Evolutionary conservation across 2,797 vertebrate genomes (phyloP).

Genomic region (Pempheris klunzingeri): DNA sequence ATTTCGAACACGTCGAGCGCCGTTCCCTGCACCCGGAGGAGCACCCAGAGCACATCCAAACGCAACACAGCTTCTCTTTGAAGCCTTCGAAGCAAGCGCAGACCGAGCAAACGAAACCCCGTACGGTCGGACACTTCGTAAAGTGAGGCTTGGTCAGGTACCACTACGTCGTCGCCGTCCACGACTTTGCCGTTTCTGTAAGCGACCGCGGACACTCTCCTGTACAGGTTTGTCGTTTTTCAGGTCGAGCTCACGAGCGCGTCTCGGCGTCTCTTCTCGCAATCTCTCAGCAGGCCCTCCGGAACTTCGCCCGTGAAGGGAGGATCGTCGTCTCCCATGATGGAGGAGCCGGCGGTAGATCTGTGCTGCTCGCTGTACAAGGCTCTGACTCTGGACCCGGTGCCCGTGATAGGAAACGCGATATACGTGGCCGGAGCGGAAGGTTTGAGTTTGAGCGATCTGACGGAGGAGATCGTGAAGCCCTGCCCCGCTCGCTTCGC

Average conservation of each 20-base stretch:
- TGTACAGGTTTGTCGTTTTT: slow-evolving; percentile 4
- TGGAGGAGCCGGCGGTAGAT: not conserved
- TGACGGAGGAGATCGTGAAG: not conserved
- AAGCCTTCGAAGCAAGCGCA: not conserved
- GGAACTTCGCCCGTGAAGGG: not conserved
- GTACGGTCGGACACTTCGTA: not conserved
- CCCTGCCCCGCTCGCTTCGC: not conserved
- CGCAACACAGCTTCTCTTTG: not conserved
- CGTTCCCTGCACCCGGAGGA: too few species aligned
- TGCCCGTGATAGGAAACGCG: not conserved
- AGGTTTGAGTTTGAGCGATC: not conserved
- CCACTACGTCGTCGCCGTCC: not conserved
- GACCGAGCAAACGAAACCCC: not conserved
- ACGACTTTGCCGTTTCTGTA: accelerated
- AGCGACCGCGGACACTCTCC: not conserved
- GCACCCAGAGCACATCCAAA: not conserved
- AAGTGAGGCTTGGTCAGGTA: not conserved
- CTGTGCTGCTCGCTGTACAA: not conserved
- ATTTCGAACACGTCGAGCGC: not conserved
- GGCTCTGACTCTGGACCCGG: not conserved
- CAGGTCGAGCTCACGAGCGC: not conserved
- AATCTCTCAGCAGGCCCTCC: not conserved
- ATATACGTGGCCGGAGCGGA: not conserved
- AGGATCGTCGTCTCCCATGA: not conserved
- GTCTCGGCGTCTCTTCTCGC: not conserved